phyloP scores from a whole-genome alignment of 2,113 vertebrate genomes.

The Polypterus senegalus region DNA sequence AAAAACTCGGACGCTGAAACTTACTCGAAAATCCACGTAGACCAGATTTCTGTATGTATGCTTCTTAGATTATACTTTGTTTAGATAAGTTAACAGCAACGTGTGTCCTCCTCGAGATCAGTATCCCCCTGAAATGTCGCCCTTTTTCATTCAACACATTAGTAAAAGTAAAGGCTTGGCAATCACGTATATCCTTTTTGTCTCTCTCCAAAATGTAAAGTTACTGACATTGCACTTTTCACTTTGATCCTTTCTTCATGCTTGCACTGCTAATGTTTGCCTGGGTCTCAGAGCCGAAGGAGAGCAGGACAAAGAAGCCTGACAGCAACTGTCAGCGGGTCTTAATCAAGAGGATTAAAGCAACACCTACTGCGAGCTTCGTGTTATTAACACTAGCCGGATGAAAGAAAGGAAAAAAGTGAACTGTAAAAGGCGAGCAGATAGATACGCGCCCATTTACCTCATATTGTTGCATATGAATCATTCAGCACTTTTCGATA shows the following conservation, averaged over 20 bases:
- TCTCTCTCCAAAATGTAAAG: background rate
- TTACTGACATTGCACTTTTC: conserved; percentile 1
- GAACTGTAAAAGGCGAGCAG: conserved; percentile 40
- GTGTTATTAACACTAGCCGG: conserved; percentile 60
- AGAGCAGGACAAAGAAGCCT: conserved; percentile 54
- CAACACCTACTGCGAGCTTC: conserved; percentile 57
- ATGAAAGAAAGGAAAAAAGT: conserved; percentile 40
- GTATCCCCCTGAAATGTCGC: too few relatives aligned
- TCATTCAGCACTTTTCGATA: conserved; percentile 56
- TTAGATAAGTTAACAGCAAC: too few relatives aligned
- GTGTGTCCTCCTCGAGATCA: too few relatives aligned
- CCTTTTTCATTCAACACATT: too few relatives aligned
- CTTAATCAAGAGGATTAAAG: conserved; percentile 79
- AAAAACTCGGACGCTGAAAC: too few relatives aligned
- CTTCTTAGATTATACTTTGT: too few relatives aligned
- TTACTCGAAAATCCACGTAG: too few relatives aligned
- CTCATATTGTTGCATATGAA: conserved; percentile 47
- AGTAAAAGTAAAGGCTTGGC: too few relatives aligned
- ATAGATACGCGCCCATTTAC: conserved; percentile 41
- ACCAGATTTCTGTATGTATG: too few relatives aligned
- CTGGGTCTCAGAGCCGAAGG: conserved; percentile 44
- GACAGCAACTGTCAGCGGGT: conserved; percentile 66
- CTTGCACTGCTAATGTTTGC: conserved; percentile 31
- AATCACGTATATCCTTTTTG: too few relatives aligned
- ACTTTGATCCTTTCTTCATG: conserved; percentile 35